Conservation (phyloP, 2,888 invertebrate species). For the Aleiodes testaceus region DNA sequence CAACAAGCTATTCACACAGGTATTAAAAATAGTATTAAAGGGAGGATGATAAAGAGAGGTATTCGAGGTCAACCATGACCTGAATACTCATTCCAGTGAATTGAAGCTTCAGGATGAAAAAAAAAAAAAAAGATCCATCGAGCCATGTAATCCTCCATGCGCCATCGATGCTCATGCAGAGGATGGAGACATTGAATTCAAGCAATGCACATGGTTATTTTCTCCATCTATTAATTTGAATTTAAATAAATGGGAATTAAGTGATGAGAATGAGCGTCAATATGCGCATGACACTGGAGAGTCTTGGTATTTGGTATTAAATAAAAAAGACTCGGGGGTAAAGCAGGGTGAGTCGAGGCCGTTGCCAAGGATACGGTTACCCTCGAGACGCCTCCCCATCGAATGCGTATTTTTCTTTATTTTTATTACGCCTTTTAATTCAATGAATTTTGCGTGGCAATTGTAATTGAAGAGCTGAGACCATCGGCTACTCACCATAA, state of each 20-base stretch:
- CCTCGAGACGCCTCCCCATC: conserved; percentile 38
- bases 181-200: no score
- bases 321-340: conserved; percentile 42
- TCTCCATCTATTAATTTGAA: background rate
- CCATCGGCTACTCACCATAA: no score
- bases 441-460: no score
- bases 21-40: conserved; percentile 63
- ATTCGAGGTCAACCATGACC: conserved; percentile 40
- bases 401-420: conserved; percentile 3
- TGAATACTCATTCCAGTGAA: conserved; percentile 28
- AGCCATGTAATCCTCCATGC: background rate
- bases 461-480: no score
- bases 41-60: background rate
- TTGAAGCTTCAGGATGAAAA: conserved; percentile 1
- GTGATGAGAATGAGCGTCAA: conserved; percentile 31
- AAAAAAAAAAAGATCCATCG: no score
- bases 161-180: conserved; percentile 9
- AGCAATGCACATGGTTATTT: background rate
- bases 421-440: no score
- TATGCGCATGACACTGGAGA: conserved; percentile 36
- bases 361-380: conserved; percentile 62
- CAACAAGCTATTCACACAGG: conserved; percentile 90
- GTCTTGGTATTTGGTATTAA: conserved; percentile 40
- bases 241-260: background rate
- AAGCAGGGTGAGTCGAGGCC: conserved; percentile 55